These are phyloP conservation scores for Cerceris rybyensis DNA, from an alignment of 2,888 invertebrate species.

Conservation along the genomic window DNA sequence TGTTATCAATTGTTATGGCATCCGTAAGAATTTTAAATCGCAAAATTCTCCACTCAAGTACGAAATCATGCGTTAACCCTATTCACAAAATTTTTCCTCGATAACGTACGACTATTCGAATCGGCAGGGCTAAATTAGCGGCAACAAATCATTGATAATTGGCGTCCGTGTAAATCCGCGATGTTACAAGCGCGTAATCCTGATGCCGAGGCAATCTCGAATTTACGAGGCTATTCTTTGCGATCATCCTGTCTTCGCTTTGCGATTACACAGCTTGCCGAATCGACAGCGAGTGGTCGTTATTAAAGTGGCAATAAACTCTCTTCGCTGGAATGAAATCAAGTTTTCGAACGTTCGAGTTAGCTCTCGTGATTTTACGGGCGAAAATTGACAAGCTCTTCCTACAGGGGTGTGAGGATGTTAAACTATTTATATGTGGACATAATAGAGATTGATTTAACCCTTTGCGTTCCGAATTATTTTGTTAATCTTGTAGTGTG, in stretches of 20 bases:
- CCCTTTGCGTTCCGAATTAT: too few relatives aligned
- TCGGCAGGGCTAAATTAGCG: too few relatives aligned
- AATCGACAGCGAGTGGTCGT: constrained; percentile 28
- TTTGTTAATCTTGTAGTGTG: too few relatives aligned
- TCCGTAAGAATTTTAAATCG: too few relatives aligned
- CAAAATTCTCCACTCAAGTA: too few relatives aligned
- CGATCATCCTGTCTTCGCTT: constrained; percentile 3
- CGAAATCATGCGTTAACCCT: too few relatives aligned
- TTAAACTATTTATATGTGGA: constrained; percentile 12
- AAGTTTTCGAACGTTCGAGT: constrained; percentile 34
- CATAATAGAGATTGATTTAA: neutral
- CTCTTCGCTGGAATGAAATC: constrained; percentile 32
- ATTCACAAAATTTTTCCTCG: too few relatives aligned
- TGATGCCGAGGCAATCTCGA: neutral
- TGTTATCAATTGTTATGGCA: too few relatives aligned
- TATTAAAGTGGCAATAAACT: constrained; percentile 44
- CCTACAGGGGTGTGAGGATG: neutral
- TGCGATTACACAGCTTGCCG: neutral
- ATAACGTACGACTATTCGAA: too few relatives aligned
- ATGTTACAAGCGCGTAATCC: constrained; percentile 5
- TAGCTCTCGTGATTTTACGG: neutral
- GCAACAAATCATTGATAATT: too few relatives aligned
- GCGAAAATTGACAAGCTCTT: constrained; percentile 24
- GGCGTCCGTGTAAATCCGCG: neutral
- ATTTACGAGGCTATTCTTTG: constrained; percentile 25